A percentile compares a stretch with the other conserved stretches of the same genome.
Evolutionary conservation across 2,888 invertebrate species (phyloP).

Genomic region (Rhamphomyia laevipes): DNA sequence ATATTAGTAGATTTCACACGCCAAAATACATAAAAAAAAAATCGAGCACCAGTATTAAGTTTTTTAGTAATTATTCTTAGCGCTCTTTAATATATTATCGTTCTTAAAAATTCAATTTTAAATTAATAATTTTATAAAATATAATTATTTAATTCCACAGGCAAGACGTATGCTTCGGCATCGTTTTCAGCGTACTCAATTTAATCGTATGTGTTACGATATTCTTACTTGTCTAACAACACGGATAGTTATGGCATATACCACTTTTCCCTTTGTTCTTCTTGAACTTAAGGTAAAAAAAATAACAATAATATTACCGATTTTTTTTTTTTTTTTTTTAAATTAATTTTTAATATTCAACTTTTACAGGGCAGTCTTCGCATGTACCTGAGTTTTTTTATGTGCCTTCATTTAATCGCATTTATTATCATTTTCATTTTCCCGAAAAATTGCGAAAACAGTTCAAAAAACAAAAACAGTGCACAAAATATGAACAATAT

Average conservation of each 20-base stretch:
- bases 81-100: no score
- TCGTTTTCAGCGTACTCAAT: constrained; percentile 56
- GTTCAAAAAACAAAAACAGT: constrained; percentile 10
- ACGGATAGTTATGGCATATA: constrained; percentile 74
- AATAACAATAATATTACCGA: background rate
- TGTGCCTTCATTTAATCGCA: constrained; percentile 39
- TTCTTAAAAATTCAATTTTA: background rate
- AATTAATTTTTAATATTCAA: background rate
- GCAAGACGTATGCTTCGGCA: constrained; percentile 69
- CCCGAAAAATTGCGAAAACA: constrained; percentile 22
- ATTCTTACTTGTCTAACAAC: constrained; percentile 68
- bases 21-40: no score
- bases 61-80: no score
- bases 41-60: no score
- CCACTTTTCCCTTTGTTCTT: constrained; percentile 84
- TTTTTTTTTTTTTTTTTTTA: background rate
- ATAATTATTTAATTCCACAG: constrained; percentile 39
- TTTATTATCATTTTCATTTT: constrained; percentile 32
- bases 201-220: constrained; percentile 68
- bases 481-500: background rate
- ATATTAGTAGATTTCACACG: no score
- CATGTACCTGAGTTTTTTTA: constrained; percentile 39
- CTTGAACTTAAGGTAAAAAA: constrained; percentile 75
- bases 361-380: constrained; percentile 42
- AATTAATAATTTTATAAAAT: background rate